phyloP scores from a whole-genome alignment of 2,888 invertebrate species.

The Aporophyla nigra region DNA sequence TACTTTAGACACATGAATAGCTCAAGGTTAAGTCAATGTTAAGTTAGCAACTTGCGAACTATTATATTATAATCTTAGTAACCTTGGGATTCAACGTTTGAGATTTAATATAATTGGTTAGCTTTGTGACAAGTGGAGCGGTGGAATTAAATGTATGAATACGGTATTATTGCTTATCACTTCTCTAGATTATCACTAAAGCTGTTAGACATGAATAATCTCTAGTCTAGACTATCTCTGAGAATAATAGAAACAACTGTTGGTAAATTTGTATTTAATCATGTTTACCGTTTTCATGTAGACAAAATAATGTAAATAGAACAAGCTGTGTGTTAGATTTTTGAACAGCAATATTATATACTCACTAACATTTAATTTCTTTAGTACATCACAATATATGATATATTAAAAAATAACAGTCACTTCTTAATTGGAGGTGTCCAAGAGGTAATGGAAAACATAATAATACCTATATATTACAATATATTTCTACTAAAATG shows the following conservation, averaged over 20 bases:
- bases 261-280: neutral
- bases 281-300: neutral
- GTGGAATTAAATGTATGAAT: conserved; percentile 15
- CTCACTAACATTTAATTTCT: too few species aligned
- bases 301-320: neutral
- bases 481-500: neutral
- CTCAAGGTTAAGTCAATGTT: conserved; percentile 41
- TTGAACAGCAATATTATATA: neutral
- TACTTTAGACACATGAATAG: conserved; percentile 18
- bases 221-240: conserved; percentile 10
- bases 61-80: conserved; percentile 37
- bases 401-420: neutral
- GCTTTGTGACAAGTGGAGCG: conserved; percentile 27
- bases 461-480: neutral
- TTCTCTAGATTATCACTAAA: neutral
- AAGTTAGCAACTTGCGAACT: conserved; percentile 39
- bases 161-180: conserved; percentile 8
- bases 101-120: conserved; percentile 47
- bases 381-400: neutral
- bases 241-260: neutral
- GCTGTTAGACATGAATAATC: conserved; percentile 11
- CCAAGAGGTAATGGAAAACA: neutral
- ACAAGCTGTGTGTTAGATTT: neutral
- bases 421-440: neutral
- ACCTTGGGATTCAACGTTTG: conserved; percentile 32